A percentile compares a stretch with the other conserved stretches of the same genome.
These are phyloP conservation scores for Acipenser ruthenus DNA, from an alignment of 2,797 vertebrate species.

Conservation along the genomic window DNA sequence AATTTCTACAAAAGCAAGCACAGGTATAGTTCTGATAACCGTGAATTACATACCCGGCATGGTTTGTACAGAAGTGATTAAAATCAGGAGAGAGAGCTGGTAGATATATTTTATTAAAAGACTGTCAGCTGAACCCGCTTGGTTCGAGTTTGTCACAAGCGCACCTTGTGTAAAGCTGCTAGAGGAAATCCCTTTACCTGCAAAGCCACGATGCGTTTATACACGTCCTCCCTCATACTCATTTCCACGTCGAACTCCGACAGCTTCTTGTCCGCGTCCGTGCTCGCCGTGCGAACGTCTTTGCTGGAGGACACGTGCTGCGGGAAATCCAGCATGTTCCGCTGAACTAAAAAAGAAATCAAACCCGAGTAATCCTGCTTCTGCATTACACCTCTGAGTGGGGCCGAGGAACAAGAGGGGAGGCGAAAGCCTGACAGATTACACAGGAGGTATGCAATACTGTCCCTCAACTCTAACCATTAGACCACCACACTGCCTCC, in stretches of 20 bases:
- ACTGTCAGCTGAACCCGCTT: no score
- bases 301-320: slow-evolving; percentile 84
- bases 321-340: slow-evolving; percentile 90
- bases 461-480: no score
- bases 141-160: no score
- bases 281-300: slow-evolving; percentile 77
- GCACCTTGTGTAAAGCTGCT: no score
- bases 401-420: not conserved
- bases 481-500: no score
- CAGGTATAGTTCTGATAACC: not conserved
- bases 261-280: slow-evolving; percentile 84
- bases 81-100: no score
- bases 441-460: no score
- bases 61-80: not conserved
- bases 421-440: no score
- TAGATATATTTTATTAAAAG: no score
- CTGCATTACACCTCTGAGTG: not conserved
- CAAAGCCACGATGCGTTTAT: slow-evolving; percentile 80
- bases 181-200: slow-evolving; percentile 55
- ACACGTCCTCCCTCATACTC: slow-evolving; percentile 95
- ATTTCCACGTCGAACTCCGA: slow-evolving; percentile 95
- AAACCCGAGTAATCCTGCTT: not conserved
- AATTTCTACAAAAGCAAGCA: no score
- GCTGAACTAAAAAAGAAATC: slow-evolving; percentile 57
- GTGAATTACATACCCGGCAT: not conserved